Evolutionary conservation across 2,888 invertebrate species (phyloP).

Genomic region (Steinernema hermaphroditum): DNA sequence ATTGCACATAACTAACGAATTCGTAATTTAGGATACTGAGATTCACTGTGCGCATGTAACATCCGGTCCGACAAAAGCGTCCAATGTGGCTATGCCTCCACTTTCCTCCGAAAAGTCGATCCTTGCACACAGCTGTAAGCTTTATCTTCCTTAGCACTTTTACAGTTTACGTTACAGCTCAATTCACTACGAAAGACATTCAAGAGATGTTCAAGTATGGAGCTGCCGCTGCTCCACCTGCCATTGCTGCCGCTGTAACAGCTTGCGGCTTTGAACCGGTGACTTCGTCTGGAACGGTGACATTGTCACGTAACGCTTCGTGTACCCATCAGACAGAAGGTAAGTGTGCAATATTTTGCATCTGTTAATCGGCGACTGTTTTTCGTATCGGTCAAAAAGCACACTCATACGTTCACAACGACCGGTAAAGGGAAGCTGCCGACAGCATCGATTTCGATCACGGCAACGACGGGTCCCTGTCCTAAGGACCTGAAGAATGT

Average conservation of each 20-base stretch:
- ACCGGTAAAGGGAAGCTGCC: neutral
- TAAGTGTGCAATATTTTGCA: neutral
- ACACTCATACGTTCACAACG: constrained; percentile 6
- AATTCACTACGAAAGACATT: constrained; percentile 22
- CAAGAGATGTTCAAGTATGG: neutral
- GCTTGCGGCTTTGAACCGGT: constrained; percentile 21
- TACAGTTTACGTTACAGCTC: neutral
- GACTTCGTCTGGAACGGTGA: neutral
- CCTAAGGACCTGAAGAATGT: constrained; percentile 30
- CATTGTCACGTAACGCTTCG: neutral
- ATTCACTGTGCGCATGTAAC: constrained; percentile 2
- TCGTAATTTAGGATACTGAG: neutral
- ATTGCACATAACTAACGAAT: neutral
- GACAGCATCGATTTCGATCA: constrained; percentile 4
- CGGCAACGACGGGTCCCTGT: constrained; percentile 24
- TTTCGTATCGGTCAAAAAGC: neutral
- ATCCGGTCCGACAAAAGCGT: constrained; percentile 20
- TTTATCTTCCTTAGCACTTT: neutral
- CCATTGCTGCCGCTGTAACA: constrained; percentile 9
- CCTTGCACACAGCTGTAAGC: neutral
- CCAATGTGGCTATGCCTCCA: neutral
- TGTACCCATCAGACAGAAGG: constrained; percentile 14
- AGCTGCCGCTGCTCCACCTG: constrained; percentile 1
- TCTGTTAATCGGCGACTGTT: no score
- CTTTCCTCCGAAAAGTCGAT: neutral